Evolutionary conservation across 2,888 invertebrate species (phyloP).

Genomic region (Plagiodera versicolora): DNA sequence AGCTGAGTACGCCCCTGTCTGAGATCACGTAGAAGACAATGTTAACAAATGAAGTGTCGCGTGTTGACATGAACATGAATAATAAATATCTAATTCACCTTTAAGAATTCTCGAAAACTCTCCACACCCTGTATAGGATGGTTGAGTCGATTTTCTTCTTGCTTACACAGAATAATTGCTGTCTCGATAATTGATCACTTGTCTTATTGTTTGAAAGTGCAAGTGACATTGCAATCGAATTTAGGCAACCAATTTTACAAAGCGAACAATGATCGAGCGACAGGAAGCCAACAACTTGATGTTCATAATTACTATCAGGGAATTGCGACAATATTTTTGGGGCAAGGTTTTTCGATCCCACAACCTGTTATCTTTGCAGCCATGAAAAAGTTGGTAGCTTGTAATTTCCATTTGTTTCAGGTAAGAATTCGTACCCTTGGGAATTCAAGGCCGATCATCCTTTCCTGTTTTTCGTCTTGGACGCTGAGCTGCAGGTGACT

Average conservation of each 20-base stretch:
- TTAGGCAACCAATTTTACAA: background rate
- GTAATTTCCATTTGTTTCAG: conserved; percentile 44
- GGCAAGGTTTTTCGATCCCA: background rate
- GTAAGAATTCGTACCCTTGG: conserved; percentile 60
- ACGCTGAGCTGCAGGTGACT: conserved; percentile 75
- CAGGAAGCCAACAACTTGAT: background rate
- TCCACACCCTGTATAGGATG: background rate
- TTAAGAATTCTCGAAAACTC: too few relatives aligned
- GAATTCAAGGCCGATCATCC: conserved; percentile 80
- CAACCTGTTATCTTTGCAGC: background rate
- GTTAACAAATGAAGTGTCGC: too few relatives aligned
- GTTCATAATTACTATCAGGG: background rate
- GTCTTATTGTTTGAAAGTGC: background rate
- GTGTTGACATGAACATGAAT: too few relatives aligned
- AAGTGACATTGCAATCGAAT: background rate
- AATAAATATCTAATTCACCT: too few relatives aligned
- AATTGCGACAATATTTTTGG: background rate
- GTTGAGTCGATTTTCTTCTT: background rate
- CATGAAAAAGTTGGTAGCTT: background rate
- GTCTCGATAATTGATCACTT: background rate
- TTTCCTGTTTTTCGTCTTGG: conserved; percentile 83
- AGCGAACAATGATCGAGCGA: background rate
- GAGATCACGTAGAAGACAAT: too few relatives aligned
- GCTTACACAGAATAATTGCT: background rate
- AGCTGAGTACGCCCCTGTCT: too few relatives aligned